These are phyloP conservation scores for Sarcophaga variegata DNA, from an alignment of 2,888 invertebrate species.

Conservation along the genomic window DNA sequence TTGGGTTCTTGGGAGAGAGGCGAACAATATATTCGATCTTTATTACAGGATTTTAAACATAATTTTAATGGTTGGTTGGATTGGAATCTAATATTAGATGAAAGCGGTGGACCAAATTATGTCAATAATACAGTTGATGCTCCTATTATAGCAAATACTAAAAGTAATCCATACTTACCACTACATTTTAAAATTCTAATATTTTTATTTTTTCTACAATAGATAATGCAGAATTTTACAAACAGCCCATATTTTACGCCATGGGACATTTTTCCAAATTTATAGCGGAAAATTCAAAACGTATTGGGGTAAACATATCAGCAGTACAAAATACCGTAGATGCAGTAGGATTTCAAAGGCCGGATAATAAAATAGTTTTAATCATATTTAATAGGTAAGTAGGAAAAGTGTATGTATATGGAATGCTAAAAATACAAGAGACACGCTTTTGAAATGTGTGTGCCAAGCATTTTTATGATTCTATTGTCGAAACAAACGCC, in stretches of 20 bases:
- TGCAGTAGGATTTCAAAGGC: conserved; percentile 83
- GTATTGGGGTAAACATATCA: conserved; percentile 77
- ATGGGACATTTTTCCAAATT: conserved; percentile 92
- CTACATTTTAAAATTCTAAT: background rate
- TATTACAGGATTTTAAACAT: conserved; percentile 89
- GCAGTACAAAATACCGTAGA: conserved; percentile 74
- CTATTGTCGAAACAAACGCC: conserved; percentile 31
- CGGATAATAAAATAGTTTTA: conserved; percentile 82
- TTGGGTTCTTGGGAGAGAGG: conserved; percentile 91
- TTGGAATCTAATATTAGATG: conserved; percentile 94
- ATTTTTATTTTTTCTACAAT: background rate
- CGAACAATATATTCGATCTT: conserved; percentile 86
- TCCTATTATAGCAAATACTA: conserved; percentile 84
- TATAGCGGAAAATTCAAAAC: conserved; percentile 84
- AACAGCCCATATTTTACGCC: conserved; percentile 94
- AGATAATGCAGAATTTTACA: conserved; percentile 88
- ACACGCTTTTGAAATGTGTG: conserved; percentile 49
- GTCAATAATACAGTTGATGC: conserved; percentile 86
- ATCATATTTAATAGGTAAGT: conserved; percentile 84
- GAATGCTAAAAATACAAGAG: background rate
- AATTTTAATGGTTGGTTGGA: conserved; percentile 94
- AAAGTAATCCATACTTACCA: conserved; percentile 71
- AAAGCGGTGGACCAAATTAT: conserved; percentile 91
- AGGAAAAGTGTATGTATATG: conserved; percentile 10
- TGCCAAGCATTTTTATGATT: conserved; percentile 43